Percentiles rank a stretch among this genome's conserved stretches.
These are phyloP conservation scores for Tipula unca DNA, from an alignment of 2,888 invertebrate genomes.

Conservation along the genomic window DNA sequence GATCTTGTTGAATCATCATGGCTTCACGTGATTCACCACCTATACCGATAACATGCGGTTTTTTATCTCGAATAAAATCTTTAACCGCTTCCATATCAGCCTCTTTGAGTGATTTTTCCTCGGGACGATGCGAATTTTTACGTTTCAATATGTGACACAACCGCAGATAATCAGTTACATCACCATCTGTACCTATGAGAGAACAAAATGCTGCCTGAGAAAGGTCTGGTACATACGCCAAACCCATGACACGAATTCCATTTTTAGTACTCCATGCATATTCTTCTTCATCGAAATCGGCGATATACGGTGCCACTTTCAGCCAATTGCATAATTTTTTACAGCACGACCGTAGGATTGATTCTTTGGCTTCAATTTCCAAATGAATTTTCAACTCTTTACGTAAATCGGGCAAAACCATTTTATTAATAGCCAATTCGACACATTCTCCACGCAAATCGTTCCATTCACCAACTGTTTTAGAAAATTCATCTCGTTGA, in stretches of 20 bases:
- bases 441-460: conserved; percentile 78
- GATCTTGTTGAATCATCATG: conserved; percentile 67
- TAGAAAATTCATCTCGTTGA: conserved; percentile 82
- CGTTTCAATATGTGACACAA: conserved; percentile 78
- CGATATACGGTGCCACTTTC: conserved; percentile 66
- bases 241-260: conserved; percentile 77
- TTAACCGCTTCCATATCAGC: conserved; percentile 58
- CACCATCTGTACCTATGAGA: conserved; percentile 79
- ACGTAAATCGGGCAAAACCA: conserved; percentile 82
- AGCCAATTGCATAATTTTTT: conserved; percentile 85
- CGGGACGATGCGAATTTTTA: conserved; percentile 60
- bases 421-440: conserved; percentile 74
- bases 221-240: conserved; percentile 81
- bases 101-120: conserved; percentile 58
- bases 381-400: conserved; percentile 76
- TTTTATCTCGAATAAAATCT: conserved; percentile 80
- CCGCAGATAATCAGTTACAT: conserved; percentile 83
- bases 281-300: conserved; percentile 59
- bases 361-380: conserved; percentile 79
- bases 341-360: conserved; percentile 73
- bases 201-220: conserved; percentile 82
- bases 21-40: conserved; percentile 89
- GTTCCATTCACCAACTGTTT: conserved; percentile 94
- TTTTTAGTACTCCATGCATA: conserved; percentile 76
- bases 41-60: conserved; percentile 87